Evolutionary conservation across 2,888 invertebrate species (phyloP), one percentile per base, ranked within the genome.

Genomic region (Desoria tigrina): DNA sequence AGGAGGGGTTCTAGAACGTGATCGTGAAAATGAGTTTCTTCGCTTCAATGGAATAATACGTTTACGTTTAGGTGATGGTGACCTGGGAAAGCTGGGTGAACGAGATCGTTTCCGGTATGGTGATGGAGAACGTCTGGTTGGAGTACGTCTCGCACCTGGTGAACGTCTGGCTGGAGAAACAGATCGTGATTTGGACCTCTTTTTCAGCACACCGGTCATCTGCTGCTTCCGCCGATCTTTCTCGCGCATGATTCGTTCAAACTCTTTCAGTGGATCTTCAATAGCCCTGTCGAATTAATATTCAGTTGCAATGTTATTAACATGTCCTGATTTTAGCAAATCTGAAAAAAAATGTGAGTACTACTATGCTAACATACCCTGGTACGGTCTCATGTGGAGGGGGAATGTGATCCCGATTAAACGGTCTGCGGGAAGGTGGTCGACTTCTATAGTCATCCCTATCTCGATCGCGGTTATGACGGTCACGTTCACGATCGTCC

Each of bases 201-300:
- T 73, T 26, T 67, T 62, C 28, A 56, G 27, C 23, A 42, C 24
- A 49, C 64, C 56, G 18, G 32, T 42, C 9, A 63, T 49, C 16
- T 60, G 60, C 55, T 65, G 57, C 56, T 73, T 88, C 87, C 51
- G 86, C 82, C 81, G 87, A 80, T 90, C 90, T 80, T 92, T 92
- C 80, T 92, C 92, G 72, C 90, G 85, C 78, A 93, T 84, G 84
- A 92, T 89, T 73, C 91, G 85, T 80, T 92, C 89, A 80, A 93
- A 93, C 60, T 90, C 91, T 79, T 91, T 91, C 76, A 92, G 81
- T 2, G 92, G 91, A 81, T 93, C 92, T 78, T 90, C 91, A 74
- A 89, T 89, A 66, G 87, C 85, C 75, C 90, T 89, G 80, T 69
- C 80, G n/a, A 16, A 45, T 21, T 18, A 45, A 45, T 45, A 7